Conservation (phyloP, 2,888 invertebrate species). For the Xiphydria camelus region DNA sequence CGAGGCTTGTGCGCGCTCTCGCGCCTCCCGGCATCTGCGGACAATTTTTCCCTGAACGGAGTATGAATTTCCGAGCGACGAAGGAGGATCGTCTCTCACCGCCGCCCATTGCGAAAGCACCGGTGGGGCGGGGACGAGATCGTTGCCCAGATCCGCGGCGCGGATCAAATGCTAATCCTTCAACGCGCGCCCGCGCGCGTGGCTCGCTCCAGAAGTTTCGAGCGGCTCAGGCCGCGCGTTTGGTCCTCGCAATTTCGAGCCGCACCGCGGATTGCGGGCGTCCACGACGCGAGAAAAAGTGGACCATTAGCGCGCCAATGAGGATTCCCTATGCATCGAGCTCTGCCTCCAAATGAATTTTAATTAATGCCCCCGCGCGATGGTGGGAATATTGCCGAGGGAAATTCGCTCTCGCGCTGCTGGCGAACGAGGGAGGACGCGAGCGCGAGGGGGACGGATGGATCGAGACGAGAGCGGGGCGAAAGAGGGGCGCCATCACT, state of each 20-base stretch:
- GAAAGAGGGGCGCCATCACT: too few species aligned
- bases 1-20: too few species aligned
- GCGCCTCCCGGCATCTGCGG: conserved; percentile 3
- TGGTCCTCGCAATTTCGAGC: background rate
- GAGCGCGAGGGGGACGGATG: background rate
- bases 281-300: background rate
- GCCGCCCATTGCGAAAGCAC: too few species aligned
- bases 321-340: conserved; percentile 1
- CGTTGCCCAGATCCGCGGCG: background rate
- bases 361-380: background rate
- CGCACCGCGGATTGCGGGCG: background rate
- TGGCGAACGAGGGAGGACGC: background rate
- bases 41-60: conserved; percentile 14
- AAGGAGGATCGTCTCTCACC: too few species aligned
- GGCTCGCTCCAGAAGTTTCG: conserved; percentile 46
- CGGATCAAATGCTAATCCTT: conserved; percentile 49
- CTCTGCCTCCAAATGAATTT: background rate
- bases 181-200: conserved; percentile 41
- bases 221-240: background rate
- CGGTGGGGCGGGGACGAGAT: too few species aligned
- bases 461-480: background rate
- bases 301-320: background rate
- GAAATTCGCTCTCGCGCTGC: too few species aligned
- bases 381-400: too few species aligned
- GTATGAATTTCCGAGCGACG: conserved; percentile 11